Base-by-base conservation (phyloP, 2,888 invertebrate species). In the Zeuzera pyrina region DNA sequence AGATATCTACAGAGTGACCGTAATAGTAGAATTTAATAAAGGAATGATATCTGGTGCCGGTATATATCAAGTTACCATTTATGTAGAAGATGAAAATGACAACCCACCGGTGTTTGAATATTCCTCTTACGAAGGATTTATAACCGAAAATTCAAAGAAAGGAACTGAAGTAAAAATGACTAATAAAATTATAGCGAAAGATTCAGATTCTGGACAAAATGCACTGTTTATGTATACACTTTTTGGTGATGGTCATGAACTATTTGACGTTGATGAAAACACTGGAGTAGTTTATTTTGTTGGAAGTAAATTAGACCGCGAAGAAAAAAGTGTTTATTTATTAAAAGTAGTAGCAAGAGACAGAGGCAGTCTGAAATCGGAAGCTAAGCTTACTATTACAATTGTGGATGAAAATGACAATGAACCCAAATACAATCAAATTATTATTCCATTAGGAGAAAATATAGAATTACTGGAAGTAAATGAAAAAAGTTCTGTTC, bases 31-130 rank as follows among this genome's bases (percentile, higher is more conserved):
- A 62, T 91, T 90, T 45, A 87, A 84, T 12, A 88, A 90, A 57
- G 91, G 91, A 4, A 64, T 87, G 38, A 86, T 88, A 33, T 88
- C 88, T 39, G 89, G 89, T 4, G 89, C 90, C 29, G 91, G 91
- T 2, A 89, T 92, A 34, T 93, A 92, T 56, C 93, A 92, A 85
- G 90, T 93, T 1, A 90, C 89, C 7, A 86, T 95, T 15, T 81
- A 89, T 33, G 93, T 95, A 1, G 91, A 92, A 38, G 95, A 95
- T 57, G 92, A 92, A 39, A 95, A 95, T 54, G 95, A 95, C 54
- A 94, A 94, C 53, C 86, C 93, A 2, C 96, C 97, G 0, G 67
- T 87, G 35, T 96, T 97, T 61, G 89, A 90, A 42, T 71, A 86
- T 7, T 57, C 85, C 1, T 63, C 81, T 1, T 96, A 94, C 58